Evolutionary conservation across 2,888 invertebrate genomes (phyloP).

Genomic region (Hylaea fasciaria): DNA sequence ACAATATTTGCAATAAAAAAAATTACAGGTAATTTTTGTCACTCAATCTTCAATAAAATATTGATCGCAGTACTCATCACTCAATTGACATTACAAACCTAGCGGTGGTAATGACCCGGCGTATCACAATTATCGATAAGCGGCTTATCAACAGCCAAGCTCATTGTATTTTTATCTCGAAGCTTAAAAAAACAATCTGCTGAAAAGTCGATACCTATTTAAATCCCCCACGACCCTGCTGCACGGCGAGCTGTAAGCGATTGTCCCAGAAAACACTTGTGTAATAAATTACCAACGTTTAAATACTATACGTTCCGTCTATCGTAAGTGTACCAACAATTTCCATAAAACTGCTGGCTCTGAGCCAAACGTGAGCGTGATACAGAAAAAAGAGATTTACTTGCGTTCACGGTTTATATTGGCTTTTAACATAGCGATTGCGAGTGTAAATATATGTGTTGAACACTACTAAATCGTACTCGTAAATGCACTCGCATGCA

Average conservation of each 20-base stretch:
- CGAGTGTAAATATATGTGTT: conserved; percentile 3
- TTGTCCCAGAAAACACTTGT: conserved; percentile 23
- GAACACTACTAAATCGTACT: conserved; percentile 7
- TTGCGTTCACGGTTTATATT: conserved; percentile 7
- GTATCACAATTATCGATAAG: conserved; percentile 7
- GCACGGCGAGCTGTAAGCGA: conserved; percentile 16
- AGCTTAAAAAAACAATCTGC: conserved; percentile 12
- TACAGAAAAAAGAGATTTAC: conserved; percentile 15
- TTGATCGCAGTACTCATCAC: too few relatives aligned
- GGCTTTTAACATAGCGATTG: conserved; percentile 13
- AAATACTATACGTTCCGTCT: conserved; percentile 23
- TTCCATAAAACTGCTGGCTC: conserved; percentile 22
- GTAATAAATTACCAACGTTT: conserved; percentile 26
- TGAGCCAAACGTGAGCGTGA: conserved; percentile 8
- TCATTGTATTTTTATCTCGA: conserved; percentile 14
- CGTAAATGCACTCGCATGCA: conserved; percentile 18
- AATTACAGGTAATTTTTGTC: too few relatives aligned
- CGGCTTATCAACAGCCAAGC: conserved; percentile 13
- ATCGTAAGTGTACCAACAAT: conserved; percentile 26
- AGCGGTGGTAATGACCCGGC: neutral
- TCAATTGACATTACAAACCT: too few relatives aligned
- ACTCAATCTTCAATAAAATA: too few relatives aligned
- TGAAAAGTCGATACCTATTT: conserved; percentile 8
- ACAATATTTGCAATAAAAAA: too few relatives aligned
- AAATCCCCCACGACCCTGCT: conserved; percentile 12